Base-by-base conservation (phyloP, 2,888 invertebrate species). In the Metopia argyrocephala region DNA sequence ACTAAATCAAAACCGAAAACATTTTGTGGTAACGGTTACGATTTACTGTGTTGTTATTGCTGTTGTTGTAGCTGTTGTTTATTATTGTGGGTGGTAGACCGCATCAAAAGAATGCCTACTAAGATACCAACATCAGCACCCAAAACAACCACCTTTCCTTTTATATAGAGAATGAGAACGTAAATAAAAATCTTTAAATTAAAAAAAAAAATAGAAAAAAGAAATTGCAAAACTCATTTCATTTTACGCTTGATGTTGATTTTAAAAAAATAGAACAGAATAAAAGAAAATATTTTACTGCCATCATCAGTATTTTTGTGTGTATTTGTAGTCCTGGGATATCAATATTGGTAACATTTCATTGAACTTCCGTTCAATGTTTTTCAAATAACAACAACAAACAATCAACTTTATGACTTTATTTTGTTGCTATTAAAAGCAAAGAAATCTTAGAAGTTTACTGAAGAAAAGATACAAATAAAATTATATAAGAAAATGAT, bases 11-110 rank as follows among this genome's bases (percentile, higher is more conserved):
- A 82, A 83, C 73, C 83, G 68, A 69, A 82, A 81, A 85, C 81
- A 83, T 81, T 75, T 80, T 85, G 83, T 83, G 84, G 84, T 83
- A 83, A 82, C 83, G 84, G 57, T 84, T 73, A 25, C 78, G 74
- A 83, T 82, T 82, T 83, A 62, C 74, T 70, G 70, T 71, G 71
- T 68, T 64, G 57, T 9, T 64, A 7, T 25, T 64, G 46, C 23
- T 54, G 66, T 59, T 73, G 5, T 56, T 65, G 28, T 50, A 56
- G 23, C 66, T 79, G 45, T 79, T 70, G 74, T 75, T 74, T 59
- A 64, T 74, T 74, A 66, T 78, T 81, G 81, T 78, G 81, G 81
- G 81, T 78, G 81, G 81, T 78, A 81, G 78, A 81, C 81, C 81
- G 81, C 81, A 81, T 78, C 81, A 81, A 78, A 75, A 78, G 78